Conservation (phyloP, 2,797 vertebrate genomes). For the Microchirus variegatus region DNA sequence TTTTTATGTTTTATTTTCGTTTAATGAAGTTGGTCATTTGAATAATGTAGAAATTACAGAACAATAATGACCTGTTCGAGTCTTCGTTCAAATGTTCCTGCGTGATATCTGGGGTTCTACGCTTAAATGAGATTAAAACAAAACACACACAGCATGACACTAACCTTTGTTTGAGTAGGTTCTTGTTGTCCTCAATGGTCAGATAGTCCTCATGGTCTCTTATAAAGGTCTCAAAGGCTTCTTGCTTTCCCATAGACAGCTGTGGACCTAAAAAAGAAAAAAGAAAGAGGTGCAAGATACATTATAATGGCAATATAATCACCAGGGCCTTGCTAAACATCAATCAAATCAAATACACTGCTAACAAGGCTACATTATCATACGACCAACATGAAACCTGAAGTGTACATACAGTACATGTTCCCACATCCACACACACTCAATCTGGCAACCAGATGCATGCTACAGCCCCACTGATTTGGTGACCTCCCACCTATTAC, state of each 20-base stretch:
- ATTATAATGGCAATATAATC: neutral
- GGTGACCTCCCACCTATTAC: slow-evolving; percentile 48
- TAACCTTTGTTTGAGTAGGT: slow-evolving; percentile 89
- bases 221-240: slow-evolving; percentile 92
- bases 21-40: too few species aligned
- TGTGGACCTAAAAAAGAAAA: slow-evolving; percentile 65
- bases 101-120: too few species aligned
- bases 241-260: slow-evolving; percentile 87
- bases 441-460: slow-evolving; percentile 70
- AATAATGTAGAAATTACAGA: neutral
- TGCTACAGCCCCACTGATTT: slow-evolving; percentile 21
- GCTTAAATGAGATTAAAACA: too few species aligned
- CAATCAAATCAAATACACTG: too few species aligned
- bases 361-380: too few species aligned
- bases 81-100: too few species aligned
- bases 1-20: too few species aligned
- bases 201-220: slow-evolving; percentile 84
- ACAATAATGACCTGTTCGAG: too few species aligned
- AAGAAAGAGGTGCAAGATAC: neutral
- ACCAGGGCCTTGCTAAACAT: neutral
- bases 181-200: slow-evolving; percentile 89
- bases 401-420: too few species aligned
- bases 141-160: slow-evolving; percentile 18
- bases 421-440: too few species aligned
- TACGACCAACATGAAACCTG: too few species aligned